Evolutionary conservation across 1,140 invertebrate genomes (phyloP).

Genomic region (Diorhabda elongata): DNA sequence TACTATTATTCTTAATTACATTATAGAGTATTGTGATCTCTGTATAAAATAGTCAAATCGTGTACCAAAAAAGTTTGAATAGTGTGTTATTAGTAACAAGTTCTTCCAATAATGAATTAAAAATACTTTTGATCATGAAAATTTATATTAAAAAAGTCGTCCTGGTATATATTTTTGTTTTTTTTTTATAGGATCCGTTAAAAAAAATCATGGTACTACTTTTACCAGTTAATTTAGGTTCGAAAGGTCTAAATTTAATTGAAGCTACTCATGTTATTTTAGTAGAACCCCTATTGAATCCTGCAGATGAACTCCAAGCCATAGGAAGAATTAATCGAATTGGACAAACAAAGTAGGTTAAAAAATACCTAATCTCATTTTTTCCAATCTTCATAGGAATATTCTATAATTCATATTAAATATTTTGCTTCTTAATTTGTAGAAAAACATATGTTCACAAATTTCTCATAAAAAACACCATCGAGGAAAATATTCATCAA

Average conservation of each 20-base stretch:
- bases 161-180: no score
- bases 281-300: conserved; percentile 72
- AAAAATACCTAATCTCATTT: background rate
- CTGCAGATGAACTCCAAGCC: conserved; percentile 71
- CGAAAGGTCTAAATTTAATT: conserved; percentile 74
- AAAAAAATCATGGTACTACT: conserved; percentile 60
- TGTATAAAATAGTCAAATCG: no score
- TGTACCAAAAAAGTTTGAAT: no score
- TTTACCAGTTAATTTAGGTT: conserved; percentile 63
- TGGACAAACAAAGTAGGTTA: conserved; percentile 67
- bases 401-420: background rate
- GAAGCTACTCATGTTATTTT: conserved; percentile 77
- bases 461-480: conserved; percentile 64
- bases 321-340: conserved; percentile 76
- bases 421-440: background rate
- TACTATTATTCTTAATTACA: no score
- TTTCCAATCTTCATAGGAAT: background rate
- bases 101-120: no score
- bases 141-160: no score
- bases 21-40: no score
- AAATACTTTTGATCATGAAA: no score
- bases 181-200: conserved; percentile 40
- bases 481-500: conserved; percentile 65
- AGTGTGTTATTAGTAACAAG: no score
- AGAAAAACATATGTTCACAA: conserved; percentile 62